Base-by-base conservation (phyloP, 2,113 vertebrate genomes). In the Bambusicola thoracicus region DNA sequence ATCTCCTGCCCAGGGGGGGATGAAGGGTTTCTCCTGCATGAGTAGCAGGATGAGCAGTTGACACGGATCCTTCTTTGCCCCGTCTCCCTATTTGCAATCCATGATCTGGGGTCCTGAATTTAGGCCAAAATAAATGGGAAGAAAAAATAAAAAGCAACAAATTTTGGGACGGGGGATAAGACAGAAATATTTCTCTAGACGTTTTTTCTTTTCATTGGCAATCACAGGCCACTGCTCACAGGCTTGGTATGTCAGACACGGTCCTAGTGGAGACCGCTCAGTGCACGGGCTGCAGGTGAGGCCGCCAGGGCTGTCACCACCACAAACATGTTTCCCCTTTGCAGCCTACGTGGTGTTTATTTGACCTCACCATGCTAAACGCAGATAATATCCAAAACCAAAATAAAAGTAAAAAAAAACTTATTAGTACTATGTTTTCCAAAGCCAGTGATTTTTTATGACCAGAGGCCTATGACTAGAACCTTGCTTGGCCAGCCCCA, bases 171-270 rank as follows among this genome's bases (percentile, higher is more conserved):
- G 22, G 11, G 20, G 40, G 4, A 74, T 69, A 87, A 20, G 27
- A 63, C 40, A 46, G 36, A 89, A 82, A 87, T 69, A 85, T 13
- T 73, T 77, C 72, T 55, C 40, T 16, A 34, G 65, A 75, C 8
- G 30, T 14, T 58, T 85, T 73, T 90, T 76, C 73, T 94, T 92
- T 93, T 76, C 51, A 13, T 56, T 94, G 85, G 93, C 91, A 95
- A 81, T 24, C 51, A 34, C 18, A 2, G 40, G 73, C 70, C 63
- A 40, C 34, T 81, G 44, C 34, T 96, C 53, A 91, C 21, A 48
- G 61, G 72, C 74, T 83, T 92, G 90, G 88, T 79, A 90, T 84
- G 75, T 85, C 80, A 89, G 51, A 62, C 11, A 1, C 5, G 46
- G 72, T 80, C 88, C 83, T 86, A 73, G 53, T 7, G 5, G 83